Evolutionary conservation across 1,140 invertebrate species (phyloP).

Genomic region (Trachymyrmex septentrionalis): DNA sequence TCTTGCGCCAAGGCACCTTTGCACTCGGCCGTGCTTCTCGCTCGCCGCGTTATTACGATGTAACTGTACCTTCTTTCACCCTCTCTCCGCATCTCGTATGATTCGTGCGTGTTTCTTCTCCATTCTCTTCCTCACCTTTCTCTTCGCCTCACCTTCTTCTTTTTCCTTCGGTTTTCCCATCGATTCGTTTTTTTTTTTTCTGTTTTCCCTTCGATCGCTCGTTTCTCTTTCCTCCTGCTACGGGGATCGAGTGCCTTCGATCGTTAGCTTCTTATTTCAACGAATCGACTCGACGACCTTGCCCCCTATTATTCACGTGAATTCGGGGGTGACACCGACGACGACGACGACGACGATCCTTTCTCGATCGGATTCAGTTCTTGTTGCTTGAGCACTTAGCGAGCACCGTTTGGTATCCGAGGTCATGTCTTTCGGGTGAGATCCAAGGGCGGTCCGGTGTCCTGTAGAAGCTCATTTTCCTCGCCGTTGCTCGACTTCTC

Average conservation of each 20-base stretch:
- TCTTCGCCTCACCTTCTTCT: background rate
- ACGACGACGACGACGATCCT: constrained; percentile 25
- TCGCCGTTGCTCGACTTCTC: constrained; percentile 82
- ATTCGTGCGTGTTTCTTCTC: constrained; percentile 24
- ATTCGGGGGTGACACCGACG: background rate
- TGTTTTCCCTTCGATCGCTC: background rate
- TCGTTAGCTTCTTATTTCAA: background rate
- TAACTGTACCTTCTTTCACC: constrained; percentile 48
- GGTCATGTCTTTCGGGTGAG: constrained; percentile 88
- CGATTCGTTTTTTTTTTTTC: background rate
- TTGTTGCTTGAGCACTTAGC: constrained; percentile 58
- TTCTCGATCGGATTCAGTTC: constrained; percentile 49
- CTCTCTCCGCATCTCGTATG: constrained; percentile 16
- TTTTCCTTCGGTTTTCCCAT: constrained; percentile 11
- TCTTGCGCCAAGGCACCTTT: constrained; percentile 47
- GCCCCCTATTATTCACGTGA: background rate
- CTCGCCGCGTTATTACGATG: constrained; percentile 49
- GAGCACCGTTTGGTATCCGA: constrained; percentile 46
- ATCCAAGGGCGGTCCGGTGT: constrained; percentile 89
- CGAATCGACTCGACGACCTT: constrained; percentile 11
- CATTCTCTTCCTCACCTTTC: constrained; percentile 2
- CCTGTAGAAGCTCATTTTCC: constrained; percentile 74
- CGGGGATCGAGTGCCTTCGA: background rate
- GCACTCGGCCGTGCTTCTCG: constrained; percentile 43
- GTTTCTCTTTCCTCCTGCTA: background rate